Evolutionary conservation across 2,888 invertebrate genomes (phyloP).

Genomic region (Sesia bembeciformis): DNA sequence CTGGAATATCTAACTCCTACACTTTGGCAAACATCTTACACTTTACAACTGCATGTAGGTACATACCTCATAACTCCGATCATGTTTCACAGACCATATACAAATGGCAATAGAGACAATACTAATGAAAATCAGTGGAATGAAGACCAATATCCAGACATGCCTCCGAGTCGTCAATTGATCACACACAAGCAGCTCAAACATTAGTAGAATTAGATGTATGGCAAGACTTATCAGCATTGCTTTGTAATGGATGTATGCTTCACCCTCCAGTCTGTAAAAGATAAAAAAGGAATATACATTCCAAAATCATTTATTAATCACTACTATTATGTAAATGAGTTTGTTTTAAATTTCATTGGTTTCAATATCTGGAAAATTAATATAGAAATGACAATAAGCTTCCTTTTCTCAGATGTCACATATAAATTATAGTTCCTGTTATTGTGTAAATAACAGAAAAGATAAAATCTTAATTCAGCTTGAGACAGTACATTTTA

Average conservation of each 20-base stretch:
- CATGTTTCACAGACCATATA: slow-evolving; percentile 99
- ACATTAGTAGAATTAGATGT: slow-evolving; percentile 95
- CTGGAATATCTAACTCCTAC: no score
- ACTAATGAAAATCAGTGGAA: slow-evolving; percentile 96
- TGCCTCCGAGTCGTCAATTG: slow-evolving; percentile 91
- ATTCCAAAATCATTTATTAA: no score
- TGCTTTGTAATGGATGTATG: slow-evolving; percentile 97
- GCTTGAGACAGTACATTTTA: no score
- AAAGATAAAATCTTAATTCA: no score
- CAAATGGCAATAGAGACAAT: slow-evolving; percentile 97
- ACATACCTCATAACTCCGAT: slow-evolving; percentile 94
- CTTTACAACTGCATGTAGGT: background rate
- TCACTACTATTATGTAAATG: no score
- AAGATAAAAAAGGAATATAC: background rate
- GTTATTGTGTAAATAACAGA: no score
- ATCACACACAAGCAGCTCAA: slow-evolving; percentile 96
- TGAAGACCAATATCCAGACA: slow-evolving; percentile 93
- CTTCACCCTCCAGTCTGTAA: slow-evolving; percentile 92
- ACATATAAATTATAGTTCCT: no score
- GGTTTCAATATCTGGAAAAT: no score
- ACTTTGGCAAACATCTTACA: no score
- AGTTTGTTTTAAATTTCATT: no score
- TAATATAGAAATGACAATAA: no score
- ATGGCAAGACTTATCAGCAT: slow-evolving; percentile 97
- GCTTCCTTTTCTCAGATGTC: no score